Evolutionary conservation across 2,888 invertebrate species (phyloP).

Genomic region (Synergus japonicus): DNA sequence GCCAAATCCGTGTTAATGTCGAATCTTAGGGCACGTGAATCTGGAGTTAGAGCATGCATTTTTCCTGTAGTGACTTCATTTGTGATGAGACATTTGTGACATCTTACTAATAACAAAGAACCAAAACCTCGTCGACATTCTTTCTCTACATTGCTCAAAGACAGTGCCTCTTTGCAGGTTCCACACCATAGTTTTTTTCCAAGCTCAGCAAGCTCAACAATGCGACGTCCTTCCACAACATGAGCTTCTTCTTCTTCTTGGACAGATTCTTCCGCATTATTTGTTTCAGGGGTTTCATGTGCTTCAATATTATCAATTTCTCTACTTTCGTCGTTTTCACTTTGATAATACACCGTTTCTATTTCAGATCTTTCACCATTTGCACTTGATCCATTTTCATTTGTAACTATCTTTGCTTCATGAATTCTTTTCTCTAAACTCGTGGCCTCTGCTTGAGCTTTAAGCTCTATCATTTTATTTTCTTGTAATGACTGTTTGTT

Average conservation of each 20-base stretch:
- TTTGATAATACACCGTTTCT: constrained; percentile 2
- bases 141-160: constrained; percentile 40
- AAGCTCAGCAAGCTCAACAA: constrained; percentile 33
- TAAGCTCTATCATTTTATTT: background rate
- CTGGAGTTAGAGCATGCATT: constrained; percentile 2
- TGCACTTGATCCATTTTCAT: background rate
- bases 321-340: background rate
- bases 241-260: background rate
- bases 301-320: background rate
- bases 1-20: constrained; percentile 13
- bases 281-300: background rate
- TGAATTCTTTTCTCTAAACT: background rate
- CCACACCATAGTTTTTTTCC: constrained; percentile 42
- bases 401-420: background rate
- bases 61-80: constrained; percentile 8
- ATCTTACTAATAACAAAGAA: constrained; percentile 33
- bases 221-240: constrained; percentile 33
- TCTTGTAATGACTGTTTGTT: background rate
- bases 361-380: background rate
- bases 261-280: background rate
- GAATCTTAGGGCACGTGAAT: background rate
- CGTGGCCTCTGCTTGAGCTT: background rate
- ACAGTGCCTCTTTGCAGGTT: constrained; percentile 35
- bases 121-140: constrained; percentile 41
- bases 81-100: constrained; percentile 39